These are phyloP conservation scores for Leptarthrus brevirostris DNA, from an alignment of 2,888 invertebrate species.

Conservation along the genomic window DNA sequence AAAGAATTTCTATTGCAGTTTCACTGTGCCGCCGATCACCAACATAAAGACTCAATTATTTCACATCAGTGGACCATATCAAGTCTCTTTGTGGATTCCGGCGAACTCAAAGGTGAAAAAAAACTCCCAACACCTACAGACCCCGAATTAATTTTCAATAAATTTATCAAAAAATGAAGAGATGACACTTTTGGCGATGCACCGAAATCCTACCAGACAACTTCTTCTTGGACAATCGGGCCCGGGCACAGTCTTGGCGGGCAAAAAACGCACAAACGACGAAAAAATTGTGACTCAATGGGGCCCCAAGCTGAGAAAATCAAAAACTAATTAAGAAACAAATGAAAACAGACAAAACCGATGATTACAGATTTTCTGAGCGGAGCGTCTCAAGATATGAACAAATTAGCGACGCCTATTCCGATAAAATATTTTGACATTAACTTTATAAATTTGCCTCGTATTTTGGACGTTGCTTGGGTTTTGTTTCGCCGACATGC, in stretches of 20 bases:
- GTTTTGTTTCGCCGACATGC: not conserved
- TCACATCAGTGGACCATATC: slow-evolving; percentile 31
- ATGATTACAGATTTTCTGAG: slow-evolving; percentile 32
- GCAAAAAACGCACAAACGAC: not conserved
- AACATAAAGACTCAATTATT: slow-evolving; percentile 43
- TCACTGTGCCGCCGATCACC: not conserved
- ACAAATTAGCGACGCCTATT: slow-evolving; percentile 57
- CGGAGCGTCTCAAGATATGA: slow-evolving; percentile 25
- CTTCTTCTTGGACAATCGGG: slow-evolving; percentile 37
- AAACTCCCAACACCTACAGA: slow-evolving; percentile 36
- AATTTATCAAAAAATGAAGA: slow-evolving; percentile 48
- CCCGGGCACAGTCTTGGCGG: not conserved
- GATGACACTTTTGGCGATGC: slow-evolving; percentile 47
- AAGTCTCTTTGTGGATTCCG: slow-evolving; percentile 25
- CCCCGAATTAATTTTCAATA: slow-evolving; percentile 48
- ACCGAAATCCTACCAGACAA: slow-evolving; percentile 29
- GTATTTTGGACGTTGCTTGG: slow-evolving; percentile 24
- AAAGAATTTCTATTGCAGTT: not conserved
- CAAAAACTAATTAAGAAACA: slow-evolving; percentile 52
- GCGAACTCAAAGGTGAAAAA: not conserved
- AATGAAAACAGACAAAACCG: slow-evolving; percentile 49
- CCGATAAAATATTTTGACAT: slow-evolving; percentile 58
- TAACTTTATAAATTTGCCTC: slow-evolving; percentile 55
- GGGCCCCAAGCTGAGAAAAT: slow-evolving; percentile 49
- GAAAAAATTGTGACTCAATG: slow-evolving; percentile 8